Evolutionary conservation across 2,113 vertebrate species (phyloP).

Genomic region (Gambusia holbrooki): DNA sequence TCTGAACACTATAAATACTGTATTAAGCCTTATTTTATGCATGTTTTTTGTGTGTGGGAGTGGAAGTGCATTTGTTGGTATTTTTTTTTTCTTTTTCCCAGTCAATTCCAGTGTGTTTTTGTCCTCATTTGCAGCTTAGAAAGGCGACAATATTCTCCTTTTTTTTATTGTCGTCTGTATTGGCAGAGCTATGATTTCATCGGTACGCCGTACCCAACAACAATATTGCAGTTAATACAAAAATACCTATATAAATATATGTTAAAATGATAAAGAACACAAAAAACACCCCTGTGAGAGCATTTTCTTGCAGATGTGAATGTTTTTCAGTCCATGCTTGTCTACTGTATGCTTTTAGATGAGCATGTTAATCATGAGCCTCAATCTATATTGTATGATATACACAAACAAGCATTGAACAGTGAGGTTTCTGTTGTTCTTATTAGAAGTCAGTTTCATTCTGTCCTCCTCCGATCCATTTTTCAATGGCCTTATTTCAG

Average conservation of each 20-base stretch:
- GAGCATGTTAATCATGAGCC: constrained; percentile 69
- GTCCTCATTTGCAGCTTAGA: constrained; percentile 61
- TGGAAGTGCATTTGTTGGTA: constrained; percentile 58
- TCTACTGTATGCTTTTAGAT: constrained; percentile 67
- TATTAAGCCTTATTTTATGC: constrained; percentile 76
- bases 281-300: constrained; percentile 27
- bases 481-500: constrained; percentile 22
- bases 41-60: constrained; percentile 69
- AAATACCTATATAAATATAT: constrained; percentile 35
- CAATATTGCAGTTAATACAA: constrained; percentile 56
- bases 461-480: constrained; percentile 2
- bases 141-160: constrained; percentile 22
- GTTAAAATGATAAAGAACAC: constrained; percentile 43
- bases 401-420: constrained; percentile 33
- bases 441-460: background rate
- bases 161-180: constrained; percentile 41
- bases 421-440: constrained; percentile 13
- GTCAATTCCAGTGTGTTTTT: constrained; percentile 49
- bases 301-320: constrained; percentile 47
- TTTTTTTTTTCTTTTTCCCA: constrained; percentile 61
- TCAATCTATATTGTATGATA: constrained; percentile 52
- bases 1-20: constrained; percentile 69
- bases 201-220: constrained; percentile 45
- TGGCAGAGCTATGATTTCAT: constrained; percentile 40
- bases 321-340: constrained; percentile 65